phyloP scores from a whole-genome alignment of 2,888 invertebrate species.

The Cheilosia variabilis region DNA sequence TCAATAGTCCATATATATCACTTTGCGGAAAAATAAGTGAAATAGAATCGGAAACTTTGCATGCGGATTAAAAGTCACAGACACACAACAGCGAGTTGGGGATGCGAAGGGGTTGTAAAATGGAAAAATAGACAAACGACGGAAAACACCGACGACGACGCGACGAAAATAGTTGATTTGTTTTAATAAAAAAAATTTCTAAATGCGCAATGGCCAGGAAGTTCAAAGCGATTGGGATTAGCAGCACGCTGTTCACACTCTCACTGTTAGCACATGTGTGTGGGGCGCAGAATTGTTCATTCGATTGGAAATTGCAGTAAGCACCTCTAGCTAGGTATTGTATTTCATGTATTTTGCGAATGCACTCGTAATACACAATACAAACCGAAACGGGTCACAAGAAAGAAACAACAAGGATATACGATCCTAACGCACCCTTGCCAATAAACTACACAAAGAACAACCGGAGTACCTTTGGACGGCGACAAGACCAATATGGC shows the following conservation, averaged over 20 bases:
- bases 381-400: neutral
- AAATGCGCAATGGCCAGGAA: slow-evolving; percentile 62
- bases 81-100: slow-evolving; percentile 8
- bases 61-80: slow-evolving; percentile 30
- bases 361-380: slow-evolving; percentile 1
- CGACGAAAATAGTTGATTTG: slow-evolving; percentile 64
- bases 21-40: slow-evolving; percentile 38
- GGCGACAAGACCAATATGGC: slow-evolving; percentile 36
- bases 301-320: slow-evolving; percentile 32
- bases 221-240: slow-evolving; percentile 49
- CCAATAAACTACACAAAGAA: neutral
- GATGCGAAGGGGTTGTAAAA: slow-evolving; percentile 4
- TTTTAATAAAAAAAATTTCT: slow-evolving; percentile 16
- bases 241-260: slow-evolving; percentile 40
- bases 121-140: slow-evolving; percentile 18
- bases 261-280: slow-evolving; percentile 21
- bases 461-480: slow-evolving; percentile 40
- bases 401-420: slow-evolving; percentile 4
- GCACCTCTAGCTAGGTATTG: slow-evolving; percentile 14
- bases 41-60: slow-evolving; percentile 38
- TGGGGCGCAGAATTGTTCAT: slow-evolving; percentile 1
- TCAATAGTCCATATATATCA: slow-evolving; percentile 61
- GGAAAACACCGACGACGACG: slow-evolving; percentile 58
- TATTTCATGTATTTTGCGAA: slow-evolving; percentile 19
- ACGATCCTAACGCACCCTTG: slow-evolving; percentile 1